Evolutionary conservation across 2,888 invertebrate species (phyloP).

Genomic region (Hecatera dysodea): DNA sequence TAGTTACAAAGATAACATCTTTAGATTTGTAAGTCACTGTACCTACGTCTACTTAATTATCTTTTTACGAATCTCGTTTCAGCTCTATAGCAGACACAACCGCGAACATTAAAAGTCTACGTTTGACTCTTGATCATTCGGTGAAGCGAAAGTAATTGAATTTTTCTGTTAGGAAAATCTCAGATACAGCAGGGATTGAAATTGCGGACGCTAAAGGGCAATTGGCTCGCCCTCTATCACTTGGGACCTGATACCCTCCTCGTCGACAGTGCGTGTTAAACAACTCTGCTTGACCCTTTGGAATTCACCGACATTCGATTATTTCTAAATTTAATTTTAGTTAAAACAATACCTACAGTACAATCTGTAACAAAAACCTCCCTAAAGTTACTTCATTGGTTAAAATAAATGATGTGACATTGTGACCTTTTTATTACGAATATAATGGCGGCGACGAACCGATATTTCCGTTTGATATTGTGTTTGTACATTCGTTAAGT

Average conservation of each 20-base stretch:
- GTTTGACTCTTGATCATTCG: conserved; percentile 45
- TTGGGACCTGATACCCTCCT: conserved; percentile 59
- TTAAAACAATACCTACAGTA: conserved; percentile 23
- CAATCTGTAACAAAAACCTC: conserved; percentile 14
- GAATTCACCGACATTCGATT: conserved; percentile 17
- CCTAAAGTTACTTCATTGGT: conserved; percentile 43
- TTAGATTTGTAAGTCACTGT: conserved; percentile 2
- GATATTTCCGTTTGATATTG: conserved; percentile 87
- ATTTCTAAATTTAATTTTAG: conserved; percentile 28
- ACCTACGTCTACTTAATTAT: background rate
- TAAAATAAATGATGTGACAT: conserved; percentile 73
- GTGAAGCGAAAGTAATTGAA: conserved; percentile 52
- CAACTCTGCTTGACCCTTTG: conserved; percentile 47
- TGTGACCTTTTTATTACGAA: conserved; percentile 83
- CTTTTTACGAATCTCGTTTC: conserved; percentile 10
- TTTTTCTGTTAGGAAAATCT: conserved; percentile 58
- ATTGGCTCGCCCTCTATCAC: conserved; percentile 62
- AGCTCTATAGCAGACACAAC: conserved; percentile 18
- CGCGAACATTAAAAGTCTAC: conserved; percentile 33
- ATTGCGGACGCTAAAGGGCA: conserved; percentile 61
- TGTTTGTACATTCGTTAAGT: conserved; percentile 77
- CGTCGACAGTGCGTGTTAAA: conserved; percentile 54
- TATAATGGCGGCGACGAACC: conserved; percentile 83
- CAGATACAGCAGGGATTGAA: conserved; percentile 55
- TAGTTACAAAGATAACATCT: background rate